Conservation (phyloP, 2,113 vertebrate species). For the Paratilapia polleni region DNA sequence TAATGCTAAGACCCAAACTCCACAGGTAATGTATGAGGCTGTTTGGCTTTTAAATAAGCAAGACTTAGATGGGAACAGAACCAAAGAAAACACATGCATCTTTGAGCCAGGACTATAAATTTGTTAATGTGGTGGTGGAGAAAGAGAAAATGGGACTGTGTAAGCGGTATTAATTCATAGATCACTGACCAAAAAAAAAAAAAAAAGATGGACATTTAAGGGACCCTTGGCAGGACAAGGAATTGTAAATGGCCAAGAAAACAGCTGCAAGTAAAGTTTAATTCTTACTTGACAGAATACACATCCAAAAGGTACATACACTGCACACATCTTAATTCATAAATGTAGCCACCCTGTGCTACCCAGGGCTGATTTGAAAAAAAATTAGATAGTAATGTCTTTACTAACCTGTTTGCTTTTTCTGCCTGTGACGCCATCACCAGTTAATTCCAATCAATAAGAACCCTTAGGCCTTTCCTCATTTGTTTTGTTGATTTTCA, state of each 20-base stretch:
- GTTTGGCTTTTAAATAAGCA: conserved; percentile 73
- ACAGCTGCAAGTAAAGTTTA: background rate
- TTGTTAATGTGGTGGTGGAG: conserved; percentile 49
- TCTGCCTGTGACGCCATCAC: conserved; percentile 54
- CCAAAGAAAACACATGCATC: conserved; percentile 77
- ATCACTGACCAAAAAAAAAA: background rate
- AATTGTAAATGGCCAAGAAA: background rate
- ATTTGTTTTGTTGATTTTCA: conserved; percentile 75
- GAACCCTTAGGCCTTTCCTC: conserved; percentile 76
- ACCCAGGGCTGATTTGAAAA: conserved; percentile 21
- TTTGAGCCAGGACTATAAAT: conserved; percentile 42
- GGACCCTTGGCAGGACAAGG: background rate
- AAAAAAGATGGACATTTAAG: conserved; percentile 4
- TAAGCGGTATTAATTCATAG: conserved; percentile 32
- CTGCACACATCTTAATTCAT: background rate
- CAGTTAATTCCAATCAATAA: conserved; percentile 76
- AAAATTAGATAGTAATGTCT: conserved; percentile 51
- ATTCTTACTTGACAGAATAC: background rate
- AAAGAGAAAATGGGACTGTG: conserved; percentile 50
- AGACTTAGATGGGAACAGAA: conserved; percentile 66
- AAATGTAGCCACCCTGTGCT: background rate
- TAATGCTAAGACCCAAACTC: conserved; percentile 59
- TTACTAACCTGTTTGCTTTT: conserved; percentile 65
- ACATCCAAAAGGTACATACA: background rate
- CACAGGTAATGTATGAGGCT: conserved; percentile 72